These are phyloP conservation scores for Pyrrhosoma nymphula DNA, from an alignment of 2,888 invertebrate genomes.

Conservation along the genomic window DNA sequence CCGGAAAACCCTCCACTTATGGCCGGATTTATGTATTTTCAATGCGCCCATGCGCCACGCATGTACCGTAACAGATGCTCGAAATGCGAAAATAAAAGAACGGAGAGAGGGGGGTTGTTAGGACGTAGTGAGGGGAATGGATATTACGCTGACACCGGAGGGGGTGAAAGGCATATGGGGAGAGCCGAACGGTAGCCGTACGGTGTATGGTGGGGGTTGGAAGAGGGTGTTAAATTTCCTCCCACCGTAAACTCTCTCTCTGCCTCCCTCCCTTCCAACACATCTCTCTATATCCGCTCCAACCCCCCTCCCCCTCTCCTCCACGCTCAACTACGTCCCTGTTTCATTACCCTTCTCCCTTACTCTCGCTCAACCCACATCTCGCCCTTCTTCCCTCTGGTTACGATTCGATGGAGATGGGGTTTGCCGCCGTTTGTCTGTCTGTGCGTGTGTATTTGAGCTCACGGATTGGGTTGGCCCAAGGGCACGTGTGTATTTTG, in stretches of 20 bases:
- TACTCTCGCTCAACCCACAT: neutral
- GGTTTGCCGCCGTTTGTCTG: neutral
- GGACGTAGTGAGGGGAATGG: neutral
- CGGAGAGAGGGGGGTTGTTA: neutral
- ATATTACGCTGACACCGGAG: too few relatives aligned
- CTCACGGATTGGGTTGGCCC: neutral
- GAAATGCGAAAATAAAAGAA: conserved; percentile 18
- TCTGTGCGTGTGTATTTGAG: neutral
- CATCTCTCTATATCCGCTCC: neutral
- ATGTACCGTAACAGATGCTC: neutral
- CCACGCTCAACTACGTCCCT: too few relatives aligned
- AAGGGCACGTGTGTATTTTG: neutral
- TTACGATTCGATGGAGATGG: neutral
- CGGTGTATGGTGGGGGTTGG: neutral
- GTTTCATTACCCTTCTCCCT: neutral
- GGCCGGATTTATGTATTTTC: conserved; percentile 18
- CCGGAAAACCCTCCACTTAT: neutral
- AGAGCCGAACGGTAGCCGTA: neutral
- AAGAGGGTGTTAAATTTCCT: neutral
- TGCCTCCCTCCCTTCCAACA: neutral
- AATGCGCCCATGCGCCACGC: neutral
- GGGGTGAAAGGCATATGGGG: neutral
- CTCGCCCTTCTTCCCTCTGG: neutral
- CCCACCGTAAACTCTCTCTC: neutral
- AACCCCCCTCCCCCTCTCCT: neutral